These are phyloP conservation scores for Hydrocynus forskahlii DNA, from an alignment of 2,797 vertebrate genomes.

Conservation along the genomic window DNA sequence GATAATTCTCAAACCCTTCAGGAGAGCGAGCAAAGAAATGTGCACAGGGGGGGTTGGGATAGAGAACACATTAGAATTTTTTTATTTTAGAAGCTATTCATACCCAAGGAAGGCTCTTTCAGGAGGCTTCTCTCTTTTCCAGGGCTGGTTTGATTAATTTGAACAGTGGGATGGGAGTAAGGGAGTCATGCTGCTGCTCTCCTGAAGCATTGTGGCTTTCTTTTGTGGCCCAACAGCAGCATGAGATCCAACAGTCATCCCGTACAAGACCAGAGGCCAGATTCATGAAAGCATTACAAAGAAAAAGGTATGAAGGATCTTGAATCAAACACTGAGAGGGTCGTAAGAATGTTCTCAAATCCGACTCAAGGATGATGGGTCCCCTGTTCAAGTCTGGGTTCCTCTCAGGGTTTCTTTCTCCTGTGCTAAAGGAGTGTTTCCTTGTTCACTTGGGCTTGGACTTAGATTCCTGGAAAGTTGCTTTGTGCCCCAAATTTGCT, in stretches of 20 bases:
- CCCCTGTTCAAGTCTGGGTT: no score
- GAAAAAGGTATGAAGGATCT: neutral
- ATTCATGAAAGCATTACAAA: neutral
- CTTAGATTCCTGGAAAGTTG: no score
- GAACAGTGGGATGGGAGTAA: neutral
- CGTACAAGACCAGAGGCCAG: neutral
- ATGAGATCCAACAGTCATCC: neutral
- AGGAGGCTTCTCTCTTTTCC: conserved; percentile 8
- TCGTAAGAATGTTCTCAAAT: neutral
- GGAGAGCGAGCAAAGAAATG: neutral
- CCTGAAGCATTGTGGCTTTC: neutral
- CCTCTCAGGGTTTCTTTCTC: no score
- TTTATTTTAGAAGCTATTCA: conserved; percentile 3
- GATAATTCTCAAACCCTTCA: conserved; percentile 16
- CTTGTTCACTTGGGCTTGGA: no score
- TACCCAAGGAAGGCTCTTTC: neutral
- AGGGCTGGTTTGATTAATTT: conserved; percentile 7
- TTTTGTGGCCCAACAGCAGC: neutral
- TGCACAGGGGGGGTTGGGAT: neutral
- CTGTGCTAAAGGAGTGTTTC: no score
- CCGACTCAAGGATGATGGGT: no score
- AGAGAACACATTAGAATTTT: neutral
- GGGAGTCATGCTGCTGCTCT: neutral
- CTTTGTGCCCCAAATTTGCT: no score
- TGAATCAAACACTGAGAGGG: neutral